These are phyloP conservation scores for Strix occidentalis DNA, from an alignment of 2,797 vertebrate genomes.

Conservation along the genomic window DNA sequence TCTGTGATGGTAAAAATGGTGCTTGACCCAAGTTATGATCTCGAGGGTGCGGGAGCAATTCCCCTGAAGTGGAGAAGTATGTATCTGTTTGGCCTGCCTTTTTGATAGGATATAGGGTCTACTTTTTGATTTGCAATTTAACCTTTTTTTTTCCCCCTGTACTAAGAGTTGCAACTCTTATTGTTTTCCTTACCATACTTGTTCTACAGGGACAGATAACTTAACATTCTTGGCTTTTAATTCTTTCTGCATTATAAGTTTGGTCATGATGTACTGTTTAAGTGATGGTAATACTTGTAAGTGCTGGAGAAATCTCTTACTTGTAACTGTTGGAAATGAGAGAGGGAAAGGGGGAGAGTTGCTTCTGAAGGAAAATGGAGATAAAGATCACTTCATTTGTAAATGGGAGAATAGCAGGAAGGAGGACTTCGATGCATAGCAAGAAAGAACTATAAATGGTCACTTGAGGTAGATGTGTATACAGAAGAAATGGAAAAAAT, in stretches of 20 bases:
- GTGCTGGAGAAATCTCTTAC: neutral
- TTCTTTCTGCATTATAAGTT: neutral
- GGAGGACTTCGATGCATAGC: neutral
- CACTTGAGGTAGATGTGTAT: neutral
- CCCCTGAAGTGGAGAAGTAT: neutral
- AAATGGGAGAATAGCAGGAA: neutral
- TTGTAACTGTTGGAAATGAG: neutral
- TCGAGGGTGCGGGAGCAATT: neutral
- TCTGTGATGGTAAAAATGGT: neutral
- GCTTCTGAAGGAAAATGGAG: neutral
- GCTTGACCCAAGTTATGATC: neutral
- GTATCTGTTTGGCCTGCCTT: neutral
- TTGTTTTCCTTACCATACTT: neutral
- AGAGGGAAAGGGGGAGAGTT: neutral
- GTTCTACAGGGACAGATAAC: neutral
- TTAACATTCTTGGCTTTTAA: neutral
- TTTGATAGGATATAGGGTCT: neutral
- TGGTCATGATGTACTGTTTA: neutral
- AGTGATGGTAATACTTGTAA: neutral
- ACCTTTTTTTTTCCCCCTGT: fast-evolving
- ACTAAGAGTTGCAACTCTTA: neutral
- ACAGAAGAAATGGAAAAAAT: neutral
- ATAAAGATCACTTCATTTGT: neutral
- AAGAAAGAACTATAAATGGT: neutral
- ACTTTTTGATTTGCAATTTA: neutral